These are phyloP conservation scores for Heliconius ismenius DNA, from an alignment of 2,888 invertebrate species.

Conservation along the genomic window DNA sequence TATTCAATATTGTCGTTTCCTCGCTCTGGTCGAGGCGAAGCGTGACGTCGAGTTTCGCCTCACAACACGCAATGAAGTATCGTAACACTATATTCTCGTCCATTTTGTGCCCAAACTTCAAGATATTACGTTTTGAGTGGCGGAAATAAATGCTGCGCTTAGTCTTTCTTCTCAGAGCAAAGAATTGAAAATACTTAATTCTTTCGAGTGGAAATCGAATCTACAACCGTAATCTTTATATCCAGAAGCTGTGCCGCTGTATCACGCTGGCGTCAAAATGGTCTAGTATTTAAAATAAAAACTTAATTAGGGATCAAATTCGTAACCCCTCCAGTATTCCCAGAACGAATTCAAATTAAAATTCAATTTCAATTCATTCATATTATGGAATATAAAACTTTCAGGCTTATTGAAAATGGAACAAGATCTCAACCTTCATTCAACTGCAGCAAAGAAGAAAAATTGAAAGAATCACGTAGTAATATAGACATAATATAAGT, in stretches of 20 bases:
- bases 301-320: too few relatives aligned
- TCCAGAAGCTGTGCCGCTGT: neutral
- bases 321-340: too few relatives aligned
- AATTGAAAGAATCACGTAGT: neutral
- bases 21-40: too few relatives aligned
- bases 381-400: neutral
- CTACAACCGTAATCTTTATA: neutral
- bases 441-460: constrained; percentile 5
- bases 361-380: neutral
- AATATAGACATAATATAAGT: neutral
- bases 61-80: too few relatives aligned
- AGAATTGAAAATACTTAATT: neutral
- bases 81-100: too few relatives aligned
- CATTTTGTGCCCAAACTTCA: neutral
- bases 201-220: neutral
- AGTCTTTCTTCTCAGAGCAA: neutral
- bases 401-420: neutral
- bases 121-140: neutral
- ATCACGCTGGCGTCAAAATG: too few relatives aligned
- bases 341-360: too few relatives aligned
- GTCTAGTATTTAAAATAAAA: too few relatives aligned
- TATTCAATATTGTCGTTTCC: too few relatives aligned
- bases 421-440: neutral
- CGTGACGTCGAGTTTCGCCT: too few relatives aligned
- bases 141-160: neutral